Base-by-base conservation (phyloP, 2,113 vertebrate genomes). In the Crypturellus undulatus region DNA sequence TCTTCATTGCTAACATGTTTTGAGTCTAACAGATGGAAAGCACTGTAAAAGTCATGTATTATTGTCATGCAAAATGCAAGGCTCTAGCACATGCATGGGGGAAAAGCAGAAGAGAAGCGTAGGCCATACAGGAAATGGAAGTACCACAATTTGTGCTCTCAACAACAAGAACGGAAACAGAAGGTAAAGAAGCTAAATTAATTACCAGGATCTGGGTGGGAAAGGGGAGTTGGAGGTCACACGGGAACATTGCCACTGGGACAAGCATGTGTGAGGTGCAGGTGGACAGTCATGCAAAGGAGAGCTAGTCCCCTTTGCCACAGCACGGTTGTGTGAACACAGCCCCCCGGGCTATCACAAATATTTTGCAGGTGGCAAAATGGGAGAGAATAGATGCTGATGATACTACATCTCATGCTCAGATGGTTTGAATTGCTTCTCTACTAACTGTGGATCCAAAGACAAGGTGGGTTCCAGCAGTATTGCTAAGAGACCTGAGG, bases 361-460 rank as follows among this genome's bases (percentile, higher is more conserved):
- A 71, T 80, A 86, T 20, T 15, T 7, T 60, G 72, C 87, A 95
- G 83, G 88, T 92, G 85, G 79, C 77, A 89, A 90, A 94, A 1
- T 32, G n/a, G 76, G 47, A 83, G 76, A 86, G 34, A 92, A 52
- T 69, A 92, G 88, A 90, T 92, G 83, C 67, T 26, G 69, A 90
- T 86, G 60, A 86, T 3, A 4, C 82, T 90, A 43, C 54, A 72
- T 79, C 79, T 62, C 84, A 84, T 87, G 89, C 79, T 79, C 75
- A 83, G 79, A 62, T 84, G 43, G 64, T 93, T 97, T 86, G 86
- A 88, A 95, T 81, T 78, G 36, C 65, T 75, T 84, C 30, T 70
- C 62, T 94, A 59, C 62, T 67, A 93, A 86, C 42, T 25, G 49
- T 16, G 68, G 69, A 58, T 92, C 88, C 85, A 95, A 93, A 95